Percentiles rank a stretch among this genome's conserved stretches.
These are phyloP conservation scores for Drosophila mimica DNA, from an alignment of 2,888 invertebrate species.

Conservation along the genomic window DNA sequence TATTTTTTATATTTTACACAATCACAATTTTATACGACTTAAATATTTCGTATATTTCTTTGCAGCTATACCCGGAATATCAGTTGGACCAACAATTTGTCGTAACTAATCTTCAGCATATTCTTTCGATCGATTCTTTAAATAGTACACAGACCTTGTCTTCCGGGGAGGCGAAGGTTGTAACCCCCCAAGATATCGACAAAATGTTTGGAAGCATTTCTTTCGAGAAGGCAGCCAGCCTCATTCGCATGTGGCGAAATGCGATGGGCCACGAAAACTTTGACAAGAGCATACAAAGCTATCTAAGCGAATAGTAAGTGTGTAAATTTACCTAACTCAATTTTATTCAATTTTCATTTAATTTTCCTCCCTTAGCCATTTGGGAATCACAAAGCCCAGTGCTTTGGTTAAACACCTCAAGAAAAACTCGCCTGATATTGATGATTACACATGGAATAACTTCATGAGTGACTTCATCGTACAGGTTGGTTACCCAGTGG, in stretches of 20 bases:
- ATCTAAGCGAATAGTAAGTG: conserved; percentile 86
- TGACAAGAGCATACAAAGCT: conserved; percentile 86
- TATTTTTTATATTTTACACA: too few species aligned
- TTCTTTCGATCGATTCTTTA: conserved; percentile 87
- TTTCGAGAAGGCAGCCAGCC: conserved; percentile 88
- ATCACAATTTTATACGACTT: neutral
- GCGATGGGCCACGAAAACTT: conserved; percentile 86
- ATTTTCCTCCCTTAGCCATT: neutral
- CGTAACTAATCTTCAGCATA: conserved; percentile 88
- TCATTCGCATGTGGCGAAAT: conserved; percentile 89
- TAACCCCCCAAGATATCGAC: conserved; percentile 87
- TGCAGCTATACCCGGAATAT: conserved; percentile 88
- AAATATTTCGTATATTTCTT: conserved; percentile 21
- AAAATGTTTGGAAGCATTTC: conserved; percentile 87
- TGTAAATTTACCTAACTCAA: neutral
- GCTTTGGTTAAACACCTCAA: conserved; percentile 86
- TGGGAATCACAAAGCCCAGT: conserved; percentile 84
- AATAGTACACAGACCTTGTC: conserved; percentile 87
- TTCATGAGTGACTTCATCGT: conserved; percentile 88
- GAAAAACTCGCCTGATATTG: conserved; percentile 64
- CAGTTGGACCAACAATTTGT: conserved; percentile 89
- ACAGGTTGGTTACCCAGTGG: conserved; percentile 88
- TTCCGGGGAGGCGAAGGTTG: conserved; percentile 84
- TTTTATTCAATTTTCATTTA: neutral
- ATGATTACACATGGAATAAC: conserved; percentile 76